A percentile compares a stretch with the other conserved stretches of the same genome.
These are phyloP conservation scores for Latrodectus elegans DNA, from an alignment of 2,888 invertebrate species.

Conservation along the genomic window DNA sequence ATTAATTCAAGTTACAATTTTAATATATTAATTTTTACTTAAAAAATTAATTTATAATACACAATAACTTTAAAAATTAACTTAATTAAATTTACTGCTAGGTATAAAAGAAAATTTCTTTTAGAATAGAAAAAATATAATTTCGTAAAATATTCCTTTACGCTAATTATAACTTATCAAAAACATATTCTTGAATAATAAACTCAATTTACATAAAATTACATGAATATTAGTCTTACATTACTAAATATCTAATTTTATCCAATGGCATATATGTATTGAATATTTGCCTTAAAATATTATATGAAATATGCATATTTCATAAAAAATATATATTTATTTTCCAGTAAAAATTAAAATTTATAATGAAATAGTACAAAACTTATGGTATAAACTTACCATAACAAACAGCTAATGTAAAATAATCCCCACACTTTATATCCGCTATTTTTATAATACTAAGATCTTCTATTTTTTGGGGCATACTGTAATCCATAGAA, in stretches of 20 bases:
- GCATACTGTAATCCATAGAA: slow-evolving; percentile 46
- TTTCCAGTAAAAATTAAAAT: background rate
- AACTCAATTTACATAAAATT: too few species aligned
- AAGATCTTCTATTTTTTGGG: slow-evolving; percentile 39
- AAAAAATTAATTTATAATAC: too few species aligned
- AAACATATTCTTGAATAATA: too few species aligned
- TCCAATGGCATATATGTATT: background rate
- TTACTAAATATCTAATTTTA: background rate
- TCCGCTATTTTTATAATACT: background rate
- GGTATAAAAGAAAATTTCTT: too few species aligned
- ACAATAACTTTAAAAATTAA: too few species aligned
- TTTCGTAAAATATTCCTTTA: too few species aligned
- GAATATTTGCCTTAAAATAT: background rate
- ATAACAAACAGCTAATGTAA: slow-evolving; percentile 32
- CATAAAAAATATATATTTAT: background rate
- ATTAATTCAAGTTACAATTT: too few species aligned
- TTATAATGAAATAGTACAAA: background rate
- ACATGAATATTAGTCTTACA: too few species aligned
- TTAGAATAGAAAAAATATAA: too few species aligned
- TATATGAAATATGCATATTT: background rate
- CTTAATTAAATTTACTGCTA: too few species aligned
- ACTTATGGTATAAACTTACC: slow-evolving; percentile 21
- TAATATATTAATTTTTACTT: too few species aligned
- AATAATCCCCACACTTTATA: slow-evolving; percentile 43
- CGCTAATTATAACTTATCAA: too few species aligned